A percentile compares a stretch with the other conserved stretches of the same genome.
phyloP scores from a whole-genome alignment of 2,113 vertebrate genomes.

The Paramisgurnus dabryanus region DNA sequence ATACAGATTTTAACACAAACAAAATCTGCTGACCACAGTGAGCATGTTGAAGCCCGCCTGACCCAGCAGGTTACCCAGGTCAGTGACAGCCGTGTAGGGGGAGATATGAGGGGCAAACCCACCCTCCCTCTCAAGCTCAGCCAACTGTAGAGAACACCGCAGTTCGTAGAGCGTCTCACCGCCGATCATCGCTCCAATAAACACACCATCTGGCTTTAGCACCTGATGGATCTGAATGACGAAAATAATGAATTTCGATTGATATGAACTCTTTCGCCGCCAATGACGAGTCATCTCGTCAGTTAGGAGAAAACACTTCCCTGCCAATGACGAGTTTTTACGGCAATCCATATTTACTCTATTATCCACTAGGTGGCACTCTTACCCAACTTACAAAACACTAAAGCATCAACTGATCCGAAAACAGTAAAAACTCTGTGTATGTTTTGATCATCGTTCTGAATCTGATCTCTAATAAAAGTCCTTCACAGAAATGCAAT shows the following conservation, averaged over 20 bases:
- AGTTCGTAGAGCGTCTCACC: slow-evolving; percentile 92
- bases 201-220: slow-evolving; percentile 89
- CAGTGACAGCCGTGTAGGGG: slow-evolving; percentile 86
- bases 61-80: slow-evolving; percentile 88
- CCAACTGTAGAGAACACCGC: slow-evolving; percentile 92
- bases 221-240: slow-evolving; percentile 82
- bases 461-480: too few relatives aligned
- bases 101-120: slow-evolving; percentile 91
- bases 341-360: too few relatives aligned
- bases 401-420: too few relatives aligned
- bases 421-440: too few relatives aligned
- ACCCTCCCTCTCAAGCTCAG: slow-evolving; percentile 90
- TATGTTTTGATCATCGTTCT: too few relatives aligned
- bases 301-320: too few relatives aligned
- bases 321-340: too few relatives aligned
- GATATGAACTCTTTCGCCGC: background rate
- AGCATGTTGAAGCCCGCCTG: slow-evolving; percentile 91
- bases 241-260: background rate
- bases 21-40: slow-evolving; percentile 82
- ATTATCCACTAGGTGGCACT: too few relatives aligned
- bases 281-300: too few relatives aligned
- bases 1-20: background rate
- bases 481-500: too few relatives aligned
- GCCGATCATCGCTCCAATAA: slow-evolving; percentile 92
- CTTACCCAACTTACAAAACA: too few relatives aligned